Evolutionary conservation across 2,888 invertebrate genomes (phyloP).

Genomic region (Trissonchulus sp.): DNA sequence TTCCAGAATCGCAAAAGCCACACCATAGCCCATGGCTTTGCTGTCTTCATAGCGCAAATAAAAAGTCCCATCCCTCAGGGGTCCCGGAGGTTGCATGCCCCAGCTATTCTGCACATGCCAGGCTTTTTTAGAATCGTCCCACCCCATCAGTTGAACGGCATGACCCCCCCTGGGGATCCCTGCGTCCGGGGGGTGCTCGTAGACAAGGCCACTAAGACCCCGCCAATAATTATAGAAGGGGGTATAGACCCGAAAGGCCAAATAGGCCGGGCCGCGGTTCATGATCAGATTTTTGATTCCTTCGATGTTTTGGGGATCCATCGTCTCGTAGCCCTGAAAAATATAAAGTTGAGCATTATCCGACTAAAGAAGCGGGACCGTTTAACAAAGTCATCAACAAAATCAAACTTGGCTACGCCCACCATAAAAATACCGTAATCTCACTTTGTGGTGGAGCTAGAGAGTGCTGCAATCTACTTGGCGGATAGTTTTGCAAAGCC

Average conservation of each 20-base stretch:
- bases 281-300: not conserved
- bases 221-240: slow-evolving; percentile 18
- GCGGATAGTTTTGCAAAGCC: too few relatives aligned
- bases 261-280: slow-evolving; percentile 3
- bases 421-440: too few relatives aligned
- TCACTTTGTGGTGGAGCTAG: too few relatives aligned
- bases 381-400: too few relatives aligned
- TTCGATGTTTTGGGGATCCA: not conserved
- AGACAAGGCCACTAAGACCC: not conserved
- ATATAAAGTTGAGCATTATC: too few relatives aligned
- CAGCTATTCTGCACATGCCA: slow-evolving; percentile 19
- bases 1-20: slow-evolving; percentile 12
- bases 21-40: not conserved
- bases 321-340: not conserved
- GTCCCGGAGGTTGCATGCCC: slow-evolving; percentile 18
- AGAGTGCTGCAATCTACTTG: too few relatives aligned
- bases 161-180: slow-evolving; percentile 6
- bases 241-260: not conserved
- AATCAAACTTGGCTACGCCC: too few relatives aligned
- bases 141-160: not conserved
- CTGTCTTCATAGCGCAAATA: not conserved
- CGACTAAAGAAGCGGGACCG: too few relatives aligned
- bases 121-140: slow-evolving; percentile 11
- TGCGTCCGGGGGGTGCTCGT: slow-evolving; percentile 11
- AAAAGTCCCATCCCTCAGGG: not conserved